Conservation (phyloP, 2,888 invertebrate genomes). For the Arctia plantaginis region DNA sequence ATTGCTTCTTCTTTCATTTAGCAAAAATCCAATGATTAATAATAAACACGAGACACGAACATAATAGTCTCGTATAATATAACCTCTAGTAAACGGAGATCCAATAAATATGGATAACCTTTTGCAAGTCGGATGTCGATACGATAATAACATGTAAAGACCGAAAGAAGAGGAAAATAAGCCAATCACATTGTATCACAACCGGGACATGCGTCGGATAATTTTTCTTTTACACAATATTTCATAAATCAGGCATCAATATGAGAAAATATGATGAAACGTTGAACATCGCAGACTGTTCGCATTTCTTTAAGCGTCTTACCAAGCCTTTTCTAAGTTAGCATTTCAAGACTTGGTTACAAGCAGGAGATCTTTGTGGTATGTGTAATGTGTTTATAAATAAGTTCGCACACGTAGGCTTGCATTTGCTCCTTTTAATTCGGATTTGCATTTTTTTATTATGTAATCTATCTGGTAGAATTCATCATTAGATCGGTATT, state of each 20-base stretch:
- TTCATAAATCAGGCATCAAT: conserved; percentile 72
- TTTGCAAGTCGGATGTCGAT: conserved; percentile 65
- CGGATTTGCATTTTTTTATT: not conserved
- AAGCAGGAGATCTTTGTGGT: conserved; percentile 7
- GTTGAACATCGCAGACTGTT: conserved; percentile 44
- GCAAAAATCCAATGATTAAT: conserved; percentile 23
- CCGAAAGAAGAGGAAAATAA: conserved; percentile 69
- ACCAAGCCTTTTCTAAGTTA: conserved; percentile 29
- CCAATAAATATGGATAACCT: conserved; percentile 55
- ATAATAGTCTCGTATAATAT: conserved; percentile 31
- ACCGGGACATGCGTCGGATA: conserved; percentile 68
- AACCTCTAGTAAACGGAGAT: conserved; percentile 39
- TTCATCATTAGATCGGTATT: no score
- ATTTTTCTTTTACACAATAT: conserved; percentile 70
- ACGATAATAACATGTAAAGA: conserved; percentile 74
- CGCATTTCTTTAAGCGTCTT: conserved; percentile 42
- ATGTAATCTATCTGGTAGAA: not conserved
- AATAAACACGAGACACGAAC: conserved; percentile 29
- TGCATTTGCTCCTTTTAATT: conserved; percentile 21
- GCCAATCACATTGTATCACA: conserved; percentile 75
- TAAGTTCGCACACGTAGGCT: conserved; percentile 17
- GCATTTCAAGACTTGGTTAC: conserved; percentile 18
- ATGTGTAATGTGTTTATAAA: conserved; percentile 13
- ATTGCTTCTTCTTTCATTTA: conserved; percentile 15
- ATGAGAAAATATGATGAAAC: conserved; percentile 63